phyloP scores from a whole-genome alignment of 2,888 invertebrate genomes.

The Eupithecia exiguata region DNA sequence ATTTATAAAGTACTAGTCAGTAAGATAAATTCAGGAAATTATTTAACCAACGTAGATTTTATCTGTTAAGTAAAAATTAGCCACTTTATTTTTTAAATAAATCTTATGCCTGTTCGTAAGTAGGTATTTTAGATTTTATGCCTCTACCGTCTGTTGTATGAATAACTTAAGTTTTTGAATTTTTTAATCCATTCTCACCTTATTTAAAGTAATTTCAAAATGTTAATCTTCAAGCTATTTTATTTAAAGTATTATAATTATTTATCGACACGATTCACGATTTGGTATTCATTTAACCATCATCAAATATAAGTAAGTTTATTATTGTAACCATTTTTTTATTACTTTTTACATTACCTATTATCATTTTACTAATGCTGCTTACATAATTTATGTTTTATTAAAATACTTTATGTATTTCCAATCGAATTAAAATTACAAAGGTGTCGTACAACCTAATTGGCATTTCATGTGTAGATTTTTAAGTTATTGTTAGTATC shows the following conservation, averaged over 20 bases:
- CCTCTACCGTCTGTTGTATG: conserved; percentile 15
- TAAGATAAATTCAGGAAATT: conserved; percentile 65
- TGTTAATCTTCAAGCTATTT: not conserved
- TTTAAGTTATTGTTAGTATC: conserved; percentile 59
- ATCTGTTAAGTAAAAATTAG: conserved; percentile 28
- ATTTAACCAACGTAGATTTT: conserved; percentile 36
- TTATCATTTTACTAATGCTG: conserved; percentile 7
- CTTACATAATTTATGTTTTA: not conserved
- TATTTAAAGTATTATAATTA: not conserved
- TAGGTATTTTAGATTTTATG: not conserved
- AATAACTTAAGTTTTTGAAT: not conserved
- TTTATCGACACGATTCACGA: not conserved
- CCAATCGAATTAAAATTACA: conserved; percentile 40
- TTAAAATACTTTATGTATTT: not conserved
- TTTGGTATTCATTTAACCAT: not conserved
- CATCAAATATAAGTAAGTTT: not conserved
- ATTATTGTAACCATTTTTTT: not conserved
- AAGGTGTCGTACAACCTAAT: conserved; percentile 75
- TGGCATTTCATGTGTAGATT: conserved; percentile 73
- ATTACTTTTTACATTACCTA: not conserved
- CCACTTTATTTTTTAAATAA: conserved; percentile 33
- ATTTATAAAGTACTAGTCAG: conserved; percentile 76
- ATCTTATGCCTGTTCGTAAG: conserved; percentile 2
- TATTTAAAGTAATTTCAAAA: not conserved
- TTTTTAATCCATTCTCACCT: not conserved